These are phyloP conservation scores for Ctenodactylus gundi DNA, from an alignment of 2,113 vertebrate genomes.

Conservation along the genomic window DNA sequence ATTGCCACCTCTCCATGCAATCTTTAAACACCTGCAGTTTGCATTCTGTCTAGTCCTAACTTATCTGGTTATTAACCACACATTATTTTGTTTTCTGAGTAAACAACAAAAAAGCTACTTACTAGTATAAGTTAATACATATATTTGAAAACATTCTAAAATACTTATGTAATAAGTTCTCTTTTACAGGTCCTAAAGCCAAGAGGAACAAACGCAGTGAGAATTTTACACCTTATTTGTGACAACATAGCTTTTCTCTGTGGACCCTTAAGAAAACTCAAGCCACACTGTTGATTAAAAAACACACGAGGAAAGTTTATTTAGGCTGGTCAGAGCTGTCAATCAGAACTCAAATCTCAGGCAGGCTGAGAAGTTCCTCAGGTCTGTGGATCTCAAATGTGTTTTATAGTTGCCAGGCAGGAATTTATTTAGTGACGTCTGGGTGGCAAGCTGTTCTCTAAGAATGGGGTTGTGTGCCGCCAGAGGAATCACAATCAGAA, in stretches of 20 bases:
- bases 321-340: neutral
- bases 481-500: too few relatives aligned
- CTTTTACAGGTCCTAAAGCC: slow-evolving; percentile 66
- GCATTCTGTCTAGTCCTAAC: slow-evolving; percentile 52
- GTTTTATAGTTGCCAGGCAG: neutral
- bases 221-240: slow-evolving; percentile 67
- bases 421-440: neutral
- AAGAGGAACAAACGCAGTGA: slow-evolving; percentile 42
- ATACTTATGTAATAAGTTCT: slow-evolving; percentile 65
- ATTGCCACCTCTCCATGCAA: neutral
- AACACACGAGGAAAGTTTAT: neutral
- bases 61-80: slow-evolving; percentile 61
- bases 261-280: neutral
- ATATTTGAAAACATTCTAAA: slow-evolving; percentile 18
- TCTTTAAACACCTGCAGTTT: slow-evolving; percentile 7
- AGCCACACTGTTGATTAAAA: neutral
- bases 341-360: neutral
- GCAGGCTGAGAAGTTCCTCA: neutral
- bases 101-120: slow-evolving; percentile 45
- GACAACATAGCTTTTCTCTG: slow-evolving; percentile 56
- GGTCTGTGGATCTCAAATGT: neutral
- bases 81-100: slow-evolving; percentile 64
- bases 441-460: neutral
- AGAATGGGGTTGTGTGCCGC: neutral
- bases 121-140: slow-evolving; percentile 4